Conservation (phyloP, 2,888 invertebrate species). For the Epirrhoe tristata region DNA sequence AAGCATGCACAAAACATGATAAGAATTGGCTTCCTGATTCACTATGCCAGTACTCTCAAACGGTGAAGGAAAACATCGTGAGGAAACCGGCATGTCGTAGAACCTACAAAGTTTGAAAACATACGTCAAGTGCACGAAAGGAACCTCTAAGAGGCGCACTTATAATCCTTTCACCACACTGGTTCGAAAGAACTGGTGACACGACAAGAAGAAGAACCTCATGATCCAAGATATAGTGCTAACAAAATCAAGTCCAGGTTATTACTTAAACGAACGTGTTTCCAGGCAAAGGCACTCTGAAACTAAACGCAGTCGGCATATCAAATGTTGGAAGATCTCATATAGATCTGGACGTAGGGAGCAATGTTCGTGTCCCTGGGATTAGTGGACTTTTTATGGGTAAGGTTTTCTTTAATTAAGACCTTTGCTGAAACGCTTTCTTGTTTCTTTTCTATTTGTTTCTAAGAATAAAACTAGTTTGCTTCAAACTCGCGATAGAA, state of each 20-base stretch:
- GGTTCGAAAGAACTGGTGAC: no score
- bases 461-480: background rate
- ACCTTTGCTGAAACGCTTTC: background rate
- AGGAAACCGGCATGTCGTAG: no score
- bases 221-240: no score
- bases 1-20: no score
- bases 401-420: constrained; percentile 47
- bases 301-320: constrained; percentile 67
- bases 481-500: background rate
- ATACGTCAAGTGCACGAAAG: no score
- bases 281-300: constrained; percentile 65
- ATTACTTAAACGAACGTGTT: constrained; percentile 26
- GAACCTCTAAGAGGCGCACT: no score
- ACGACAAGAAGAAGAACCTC: no score
- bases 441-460: background rate
- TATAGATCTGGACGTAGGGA: constrained; percentile 62
- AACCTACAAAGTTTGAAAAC: no score
- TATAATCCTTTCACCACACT: no score
- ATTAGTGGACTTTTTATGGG: constrained; percentile 63
- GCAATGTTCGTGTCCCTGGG: constrained; percentile 62
- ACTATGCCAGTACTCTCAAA: no score
- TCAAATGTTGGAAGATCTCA: constrained; percentile 70
- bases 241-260: background rate
- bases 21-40: no score
- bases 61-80: no score